Evolutionary conservation across 2,888 invertebrate species (phyloP).

Genomic region (Eurytoma adleriae): DNA sequence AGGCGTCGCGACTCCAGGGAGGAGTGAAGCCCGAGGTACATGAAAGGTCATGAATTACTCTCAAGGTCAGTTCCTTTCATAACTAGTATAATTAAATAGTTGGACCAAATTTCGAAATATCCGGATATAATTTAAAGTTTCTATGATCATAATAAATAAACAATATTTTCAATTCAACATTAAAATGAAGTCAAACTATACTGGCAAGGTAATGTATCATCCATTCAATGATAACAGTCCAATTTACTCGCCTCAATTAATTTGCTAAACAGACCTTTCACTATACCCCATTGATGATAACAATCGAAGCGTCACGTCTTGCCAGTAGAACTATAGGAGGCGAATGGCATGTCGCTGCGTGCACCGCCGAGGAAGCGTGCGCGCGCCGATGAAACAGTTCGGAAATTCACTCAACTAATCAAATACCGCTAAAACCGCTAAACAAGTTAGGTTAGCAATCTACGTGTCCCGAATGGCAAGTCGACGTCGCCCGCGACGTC

Average conservation of each 20-base stretch:
- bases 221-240: slow-evolving; percentile 5
- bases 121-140: too few relatives aligned
- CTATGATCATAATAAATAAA: too few relatives aligned
- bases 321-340: slow-evolving; percentile 11
- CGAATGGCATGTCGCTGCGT: background rate
- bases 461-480: slow-evolving; percentile 72
- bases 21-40: slow-evolving; percentile 73
- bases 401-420: slow-evolving; percentile 75
- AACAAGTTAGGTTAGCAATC: slow-evolving; percentile 74
- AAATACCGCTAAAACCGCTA: slow-evolving; percentile 75
- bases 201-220: background rate
- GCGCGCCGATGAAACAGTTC: slow-evolving; percentile 67
- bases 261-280: too few relatives aligned
- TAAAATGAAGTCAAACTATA: too few relatives aligned
- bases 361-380: background rate
- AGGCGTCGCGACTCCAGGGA: slow-evolving; percentile 68
- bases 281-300: too few relatives aligned
- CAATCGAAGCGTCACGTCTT: background rate
- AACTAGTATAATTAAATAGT: too few relatives aligned
- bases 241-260: too few relatives aligned
- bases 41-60: slow-evolving; percentile 76
- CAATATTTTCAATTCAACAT: too few relatives aligned
- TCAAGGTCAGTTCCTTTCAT: slow-evolving; percentile 69
- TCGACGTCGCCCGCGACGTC: slow-evolving; percentile 43
- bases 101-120: too few relatives aligned